Evolutionary conservation across 2,113 vertebrate species (phyloP).

Genomic region (Lota lota): DNA sequence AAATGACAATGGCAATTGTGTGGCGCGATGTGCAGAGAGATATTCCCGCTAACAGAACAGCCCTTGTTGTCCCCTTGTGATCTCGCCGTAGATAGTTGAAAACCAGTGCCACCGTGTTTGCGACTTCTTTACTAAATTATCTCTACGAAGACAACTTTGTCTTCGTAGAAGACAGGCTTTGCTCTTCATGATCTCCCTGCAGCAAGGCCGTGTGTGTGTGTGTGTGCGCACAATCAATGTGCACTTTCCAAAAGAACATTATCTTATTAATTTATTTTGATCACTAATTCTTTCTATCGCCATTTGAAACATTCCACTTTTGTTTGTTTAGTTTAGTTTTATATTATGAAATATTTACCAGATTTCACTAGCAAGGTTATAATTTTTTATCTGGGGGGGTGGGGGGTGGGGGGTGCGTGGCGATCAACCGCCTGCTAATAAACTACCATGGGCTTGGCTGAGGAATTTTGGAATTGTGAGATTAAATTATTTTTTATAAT

Average conservation of each 20-base stretch:
- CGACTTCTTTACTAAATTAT: constrained; percentile 40
- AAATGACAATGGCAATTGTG: constrained; percentile 67
- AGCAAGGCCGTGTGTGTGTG: constrained; percentile 43
- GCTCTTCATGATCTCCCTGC: constrained; percentile 31
- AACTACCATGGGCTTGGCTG: constrained; percentile 41
- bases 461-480: constrained; percentile 37
- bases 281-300: constrained; percentile 19
- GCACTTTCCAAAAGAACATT: too few species aligned
- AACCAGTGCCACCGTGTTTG: constrained; percentile 8
- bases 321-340: constrained; percentile 54
- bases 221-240: too few species aligned
- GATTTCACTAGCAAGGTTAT: constrained; percentile 65
- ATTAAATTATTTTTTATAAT: constrained; percentile 42
- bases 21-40: constrained; percentile 47
- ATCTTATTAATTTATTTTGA: too few species aligned
- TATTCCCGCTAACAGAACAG: too few species aligned
- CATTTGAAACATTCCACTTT: constrained; percentile 59
- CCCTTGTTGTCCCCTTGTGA: constrained; percentile 28
- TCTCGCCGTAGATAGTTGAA: constrained; percentile 32
- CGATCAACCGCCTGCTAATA: constrained; percentile 64
- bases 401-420: constrained; percentile 35
- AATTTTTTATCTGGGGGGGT: constrained; percentile 66
- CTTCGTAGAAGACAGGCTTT: constrained; percentile 25
- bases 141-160: constrained; percentile 29
- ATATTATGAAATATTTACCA: constrained; percentile 71